These are phyloP conservation scores for Plecotus auritus DNA, from an alignment of 2,113 vertebrate genomes.

Conservation along the genomic window DNA sequence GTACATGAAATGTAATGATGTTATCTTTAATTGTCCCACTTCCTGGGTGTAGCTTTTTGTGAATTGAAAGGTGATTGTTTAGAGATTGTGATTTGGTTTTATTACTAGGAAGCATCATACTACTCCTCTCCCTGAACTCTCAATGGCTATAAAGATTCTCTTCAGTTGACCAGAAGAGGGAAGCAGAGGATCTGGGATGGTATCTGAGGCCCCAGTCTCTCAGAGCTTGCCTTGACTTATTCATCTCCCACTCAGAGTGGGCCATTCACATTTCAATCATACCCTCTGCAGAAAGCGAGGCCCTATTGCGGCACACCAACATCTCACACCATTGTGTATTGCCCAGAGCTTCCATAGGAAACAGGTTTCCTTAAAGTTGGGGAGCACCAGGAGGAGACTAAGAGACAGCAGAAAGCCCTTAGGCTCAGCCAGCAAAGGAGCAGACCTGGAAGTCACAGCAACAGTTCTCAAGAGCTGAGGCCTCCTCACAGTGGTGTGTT, in stretches of 20 bases:
- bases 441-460: not conserved
- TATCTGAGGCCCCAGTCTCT: not conserved
- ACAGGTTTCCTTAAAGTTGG: not conserved
- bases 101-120: not conserved
- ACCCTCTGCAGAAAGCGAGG: not conserved
- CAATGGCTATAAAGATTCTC: constrained; percentile 16
- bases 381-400: not conserved
- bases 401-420: not conserved
- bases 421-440: not conserved
- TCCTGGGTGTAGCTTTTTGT: not conserved
- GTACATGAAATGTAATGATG: not conserved
- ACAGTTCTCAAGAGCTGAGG: not conserved
- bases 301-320: not conserved
- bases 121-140: not conserved
- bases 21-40: not conserved
- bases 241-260: not conserved
- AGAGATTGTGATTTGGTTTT: not conserved
- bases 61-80: not conserved
- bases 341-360: not conserved
- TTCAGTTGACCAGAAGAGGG: constrained; percentile 72
- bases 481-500: not conserved
- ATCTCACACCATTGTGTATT: not conserved
- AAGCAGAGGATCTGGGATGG: constrained; percentile 72
- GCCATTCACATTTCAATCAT: not conserved
- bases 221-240: not conserved